phyloP scores from a whole-genome alignment of 2,888 invertebrate genomes.

The Crepidodera aurea region DNA sequence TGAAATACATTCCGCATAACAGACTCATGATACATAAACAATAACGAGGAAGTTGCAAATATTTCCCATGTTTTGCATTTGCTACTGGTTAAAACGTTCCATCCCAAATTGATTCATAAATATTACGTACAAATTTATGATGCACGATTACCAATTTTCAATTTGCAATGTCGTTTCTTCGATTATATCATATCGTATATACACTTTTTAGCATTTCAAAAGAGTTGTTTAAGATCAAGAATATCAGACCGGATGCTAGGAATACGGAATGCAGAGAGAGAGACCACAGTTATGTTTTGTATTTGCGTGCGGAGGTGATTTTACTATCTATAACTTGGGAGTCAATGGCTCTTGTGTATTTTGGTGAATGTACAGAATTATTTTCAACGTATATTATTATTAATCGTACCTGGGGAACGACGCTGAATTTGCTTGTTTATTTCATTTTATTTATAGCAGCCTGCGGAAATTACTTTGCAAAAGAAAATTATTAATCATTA shows the following conservation, averaged over 20 bases:
- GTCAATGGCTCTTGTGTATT: too few relatives aligned
- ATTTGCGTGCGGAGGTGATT: too few relatives aligned
- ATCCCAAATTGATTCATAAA: conserved; percentile 23
- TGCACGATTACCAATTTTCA: conserved; percentile 21
- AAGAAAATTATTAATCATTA: too few relatives aligned
- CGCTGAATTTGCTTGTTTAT: too few relatives aligned
- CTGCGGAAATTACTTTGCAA: too few relatives aligned
- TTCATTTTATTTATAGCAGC: too few relatives aligned
- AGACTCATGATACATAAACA: conserved; percentile 6
- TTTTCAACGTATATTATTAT: too few relatives aligned
- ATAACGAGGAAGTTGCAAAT: conserved; percentile 18
- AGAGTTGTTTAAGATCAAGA: neutral
- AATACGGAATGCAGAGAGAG: neutral
- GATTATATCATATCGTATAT: too few relatives aligned
- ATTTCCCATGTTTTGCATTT: conserved; percentile 18
- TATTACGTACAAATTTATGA: conserved; percentile 13
- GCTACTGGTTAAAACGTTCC: conserved; percentile 22
- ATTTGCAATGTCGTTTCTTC: conserved; percentile 17
- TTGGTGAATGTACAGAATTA: too few relatives aligned
- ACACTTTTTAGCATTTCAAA: conserved; percentile 23
- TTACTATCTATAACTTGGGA: too few relatives aligned
- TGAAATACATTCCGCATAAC: conserved; percentile 12
- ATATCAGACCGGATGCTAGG: neutral
- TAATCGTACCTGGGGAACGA: too few relatives aligned
- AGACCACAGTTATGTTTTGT: conserved; percentile 1